Evolutionary conservation across 2,113 vertebrate genomes (phyloP).

Genomic region (Peromyscus leucopus): DNA sequence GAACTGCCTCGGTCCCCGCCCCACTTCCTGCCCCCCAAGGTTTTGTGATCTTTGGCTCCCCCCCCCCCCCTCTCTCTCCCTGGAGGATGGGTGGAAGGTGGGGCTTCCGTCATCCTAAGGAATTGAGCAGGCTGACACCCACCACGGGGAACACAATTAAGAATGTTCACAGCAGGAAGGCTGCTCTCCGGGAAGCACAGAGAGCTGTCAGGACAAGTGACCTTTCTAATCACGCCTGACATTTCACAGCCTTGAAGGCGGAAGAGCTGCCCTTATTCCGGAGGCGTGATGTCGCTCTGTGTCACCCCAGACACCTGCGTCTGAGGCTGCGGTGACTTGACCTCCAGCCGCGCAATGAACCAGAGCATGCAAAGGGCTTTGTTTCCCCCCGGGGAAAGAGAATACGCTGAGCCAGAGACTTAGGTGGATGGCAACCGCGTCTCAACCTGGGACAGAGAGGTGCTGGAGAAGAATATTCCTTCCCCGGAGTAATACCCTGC

Average conservation of each 20-base stretch:
- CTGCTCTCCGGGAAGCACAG: slow-evolving; percentile 61
- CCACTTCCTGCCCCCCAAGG: background rate
- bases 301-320: slow-evolving; percentile 75
- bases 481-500: background rate
- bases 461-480: background rate
- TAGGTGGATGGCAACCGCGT: slow-evolving; percentile 48
- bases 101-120: background rate
- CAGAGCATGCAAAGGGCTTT: slow-evolving; percentile 55
- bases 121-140: slow-evolving; percentile 2
- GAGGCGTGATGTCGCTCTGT: slow-evolving; percentile 7
- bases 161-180: slow-evolving; percentile 70
- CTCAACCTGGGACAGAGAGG: slow-evolving; percentile 20
- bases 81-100: background rate
- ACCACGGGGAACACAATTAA: slow-evolving; percentile 64
- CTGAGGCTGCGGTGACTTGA: slow-evolving; percentile 48
- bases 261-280: slow-evolving; percentile 75
- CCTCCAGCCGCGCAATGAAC: slow-evolving; percentile 32
- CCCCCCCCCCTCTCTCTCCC: accelerated
- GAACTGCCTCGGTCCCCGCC: background rate
- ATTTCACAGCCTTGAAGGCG: slow-evolving; percentile 71
- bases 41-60: background rate
- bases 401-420: slow-evolving; percentile 43
- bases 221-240: slow-evolving; percentile 83
- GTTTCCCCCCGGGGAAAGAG: slow-evolving; percentile 59
- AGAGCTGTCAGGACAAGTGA: slow-evolving; percentile 79